Percentiles rank a stretch among this genome's conserved stretches.
phyloP scores from a whole-genome alignment of 2,113 vertebrate genomes.

The Mobula hypostoma region DNA sequence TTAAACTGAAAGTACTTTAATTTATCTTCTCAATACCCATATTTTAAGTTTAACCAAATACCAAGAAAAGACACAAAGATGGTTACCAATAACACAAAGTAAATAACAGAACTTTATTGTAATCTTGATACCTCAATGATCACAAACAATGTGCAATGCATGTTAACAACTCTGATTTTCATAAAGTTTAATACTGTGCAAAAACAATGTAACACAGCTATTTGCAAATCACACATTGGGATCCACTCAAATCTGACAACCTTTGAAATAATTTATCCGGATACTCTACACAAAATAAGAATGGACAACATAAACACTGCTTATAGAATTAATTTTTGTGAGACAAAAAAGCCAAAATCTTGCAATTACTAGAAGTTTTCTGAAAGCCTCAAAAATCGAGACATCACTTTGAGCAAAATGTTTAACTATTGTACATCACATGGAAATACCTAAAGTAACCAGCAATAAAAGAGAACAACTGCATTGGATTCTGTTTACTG shows the following conservation, averaged over 20 bases:
- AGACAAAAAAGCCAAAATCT: background rate
- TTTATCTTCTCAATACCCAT: background rate
- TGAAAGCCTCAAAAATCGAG: background rate
- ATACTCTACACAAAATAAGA: background rate
- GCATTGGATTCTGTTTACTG: background rate
- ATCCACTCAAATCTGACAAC: background rate
- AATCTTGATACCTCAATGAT: background rate
- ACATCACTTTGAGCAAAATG: background rate
- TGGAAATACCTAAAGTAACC: background rate
- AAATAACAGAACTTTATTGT: slow-evolving; percentile 5
- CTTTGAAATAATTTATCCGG: background rate
- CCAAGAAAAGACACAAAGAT: slow-evolving; percentile 6
- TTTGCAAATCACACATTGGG: background rate
- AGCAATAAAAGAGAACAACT: background rate
- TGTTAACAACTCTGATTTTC: background rate
- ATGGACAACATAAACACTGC: background rate
- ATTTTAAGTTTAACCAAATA: background rate
- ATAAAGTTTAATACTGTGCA: background rate
- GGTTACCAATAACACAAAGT: background rate
- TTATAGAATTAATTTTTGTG: background rate
- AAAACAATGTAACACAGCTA: background rate
- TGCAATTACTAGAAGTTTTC: background rate
- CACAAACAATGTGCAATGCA: background rate
- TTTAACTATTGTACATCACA: slow-evolving; percentile 14
- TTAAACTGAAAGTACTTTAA: background rate